Evolutionary conservation across 2,113 vertebrate species (phyloP), one percentile per base, ranked within the genome.

Genomic region (Melanerpes formicivorus): DNA sequence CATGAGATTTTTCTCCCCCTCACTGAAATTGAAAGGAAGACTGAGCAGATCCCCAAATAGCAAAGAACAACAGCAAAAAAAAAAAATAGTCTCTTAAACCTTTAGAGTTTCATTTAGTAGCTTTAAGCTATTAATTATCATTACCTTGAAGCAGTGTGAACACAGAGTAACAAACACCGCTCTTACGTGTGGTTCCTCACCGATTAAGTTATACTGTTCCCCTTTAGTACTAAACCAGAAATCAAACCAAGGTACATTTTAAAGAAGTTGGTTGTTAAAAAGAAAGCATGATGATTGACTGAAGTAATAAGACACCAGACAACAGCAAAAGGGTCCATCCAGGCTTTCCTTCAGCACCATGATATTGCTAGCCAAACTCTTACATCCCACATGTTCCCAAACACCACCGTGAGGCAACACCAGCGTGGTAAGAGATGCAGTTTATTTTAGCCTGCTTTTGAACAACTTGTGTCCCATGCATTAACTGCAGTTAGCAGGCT

Each of bases 271-370:
- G 75, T 95, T 96, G 95, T 98, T 97, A 98, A 97, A 95, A 97
- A 97, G 96, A 97, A 97, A 97, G 95, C 95, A 98, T 18, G 95
- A 96, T 96, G 96, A 97, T 96, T 96, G 96, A 97, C 96, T 97
- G 96, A 97, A 96, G 94, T 91, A 95, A 59, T 97, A 95, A 96
- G 96, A 98, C 97, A 98, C 96, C 93, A 97, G 97, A 98, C 96
- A 97, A 98, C 92, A 98, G 97, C 90, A 96, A 96, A 90, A 97
- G 91, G 93, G 94, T 95, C 95, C 97, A 98, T 98, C 97, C 98
- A 98, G 98, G 97, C 98, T 98, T 98, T 98, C 98, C 96, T 98
- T 98, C 98, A 94, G 95, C 91, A 96, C 88, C 80, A 73, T 75
- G 82, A 92, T 91, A 95, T 60, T 74, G 74, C 94, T 96, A 74